These are phyloP conservation scores for Turritopsis dohrnii DNA, from an alignment of 30 jellyfish, hydroid and myxozoan genomes.

Conservation along the genomic window DNA sequence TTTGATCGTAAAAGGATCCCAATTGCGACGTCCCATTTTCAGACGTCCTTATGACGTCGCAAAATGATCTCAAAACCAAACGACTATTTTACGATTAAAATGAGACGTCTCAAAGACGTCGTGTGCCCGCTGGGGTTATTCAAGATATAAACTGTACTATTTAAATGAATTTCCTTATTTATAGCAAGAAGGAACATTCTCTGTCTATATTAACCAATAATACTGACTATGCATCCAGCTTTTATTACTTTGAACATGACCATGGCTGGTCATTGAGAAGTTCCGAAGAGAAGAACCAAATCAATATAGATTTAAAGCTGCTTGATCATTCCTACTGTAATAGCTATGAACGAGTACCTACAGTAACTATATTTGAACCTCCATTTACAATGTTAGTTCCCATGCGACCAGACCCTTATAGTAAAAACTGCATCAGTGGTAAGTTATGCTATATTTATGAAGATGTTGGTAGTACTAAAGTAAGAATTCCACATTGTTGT, in stretches of 20 bases:
- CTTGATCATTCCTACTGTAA: background rate
- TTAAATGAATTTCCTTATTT: background rate
- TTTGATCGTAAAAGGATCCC: too few species aligned
- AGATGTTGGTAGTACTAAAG: background rate
- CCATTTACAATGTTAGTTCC: slow-evolving; percentile 53
- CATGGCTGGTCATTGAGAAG: background rate
- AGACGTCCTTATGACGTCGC: too few species aligned
- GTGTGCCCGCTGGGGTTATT: too few species aligned
- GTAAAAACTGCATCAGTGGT: slow-evolving; percentile 27
- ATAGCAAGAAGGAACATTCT: background rate
- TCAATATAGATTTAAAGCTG: background rate
- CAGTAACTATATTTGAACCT: slow-evolving; percentile 58
- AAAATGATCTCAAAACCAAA: too few species aligned
- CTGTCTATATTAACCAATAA: background rate
- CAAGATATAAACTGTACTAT: background rate
- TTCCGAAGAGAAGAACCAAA: background rate
- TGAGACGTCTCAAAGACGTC: too few species aligned
- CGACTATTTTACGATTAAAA: too few species aligned
- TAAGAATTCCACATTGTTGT: slow-evolving; percentile 47
- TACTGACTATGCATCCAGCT: background rate
- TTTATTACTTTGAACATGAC: background rate
- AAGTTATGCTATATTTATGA: slow-evolving; percentile 18
- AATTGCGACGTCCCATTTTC: too few species aligned
- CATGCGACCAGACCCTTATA: slow-evolving; percentile 5
- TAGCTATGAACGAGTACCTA: background rate